phyloP scores from a whole-genome alignment of 1,140 invertebrate species.

The Diachasmimorpha longicaudata region DNA sequence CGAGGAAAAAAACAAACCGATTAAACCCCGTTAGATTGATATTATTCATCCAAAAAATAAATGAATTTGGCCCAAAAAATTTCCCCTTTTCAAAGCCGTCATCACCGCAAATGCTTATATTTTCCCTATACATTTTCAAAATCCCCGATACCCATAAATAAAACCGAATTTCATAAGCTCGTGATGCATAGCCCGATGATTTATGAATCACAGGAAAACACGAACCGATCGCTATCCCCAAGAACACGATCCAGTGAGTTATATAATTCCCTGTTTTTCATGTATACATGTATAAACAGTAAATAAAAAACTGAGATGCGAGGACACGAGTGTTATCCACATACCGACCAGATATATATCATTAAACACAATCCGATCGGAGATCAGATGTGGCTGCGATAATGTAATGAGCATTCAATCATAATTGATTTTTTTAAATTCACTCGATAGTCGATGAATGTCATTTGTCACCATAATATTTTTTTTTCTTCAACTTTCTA shows the following conservation, averaged over 20 bases:
- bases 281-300: constrained; percentile 1
- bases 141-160: background rate
- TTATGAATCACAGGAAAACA: constrained; percentile 9
- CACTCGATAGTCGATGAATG: background rate
- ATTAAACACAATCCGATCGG: background rate
- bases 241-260: constrained; percentile 19
- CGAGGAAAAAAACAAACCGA: too few relatives aligned
- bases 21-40: too few relatives aligned
- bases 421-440: background rate
- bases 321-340: background rate
- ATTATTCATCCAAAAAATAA: too few relatives aligned
- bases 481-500: constrained; percentile 27
- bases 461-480: background rate
- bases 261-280: constrained; percentile 5
- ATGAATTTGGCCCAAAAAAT: too few relatives aligned
- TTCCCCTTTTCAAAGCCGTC: too few relatives aligned
- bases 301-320: background rate
- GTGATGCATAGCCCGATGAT: background rate
- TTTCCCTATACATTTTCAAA: background rate
- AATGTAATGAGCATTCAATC: background rate
- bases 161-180: background rate
- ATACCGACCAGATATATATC: background rate
- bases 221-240: constrained; percentile 13
- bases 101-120: background rate
- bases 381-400: background rate